Evolutionary conservation across 1,140 invertebrate species (phyloP), one percentile per base, ranked within the genome.

Genomic region (Sesamia nonagrioides): DNA sequence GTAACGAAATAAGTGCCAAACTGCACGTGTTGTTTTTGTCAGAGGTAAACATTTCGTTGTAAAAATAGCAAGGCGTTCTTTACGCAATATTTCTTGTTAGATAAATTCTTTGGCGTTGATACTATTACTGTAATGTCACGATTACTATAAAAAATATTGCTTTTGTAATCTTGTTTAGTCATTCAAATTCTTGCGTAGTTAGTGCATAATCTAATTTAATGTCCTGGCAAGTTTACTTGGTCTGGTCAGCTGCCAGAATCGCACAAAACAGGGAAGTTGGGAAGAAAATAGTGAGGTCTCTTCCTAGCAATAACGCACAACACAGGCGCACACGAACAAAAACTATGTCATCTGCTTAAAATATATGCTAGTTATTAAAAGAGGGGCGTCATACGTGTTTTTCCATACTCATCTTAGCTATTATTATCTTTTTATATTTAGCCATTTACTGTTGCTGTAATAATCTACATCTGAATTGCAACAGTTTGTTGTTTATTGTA

Each of bases 1-100:
- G 33, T 37, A 73, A 72, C 35, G 74, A 56, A 60, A 56, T 37
- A 35, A 35, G 42, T 77, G 74, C 74, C 75, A 81, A 81, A 75
- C 17, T 3, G 72, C 40, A 27, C 63, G 48, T 58, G 6, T 54
- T 63, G 58, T 61, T 61, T 76, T 37, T 15, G 54, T 50, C 40
- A 68, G 37, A 60, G 63, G n/a, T 71, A 27, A 68, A 69, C 42
- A 69, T 33, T 33, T 42, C 0, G 6, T n/a, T 2, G 13, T 68
- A 48, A 48, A 69, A 50, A 69, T 69, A 69, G 42, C 5, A 50
- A 5, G 21, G 15, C 66, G n/a, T 50, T 35, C 15, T 69, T 68
- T 48, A 50, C 42, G 66, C 13, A 27, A 50, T 48, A 45, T 48
- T 8, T 63, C 9, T 40, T 48, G 9, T 17, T 68, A 45, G 40